A percentile compares a stretch with the other conserved stretches of the same genome.
Evolutionary conservation across 2,888 invertebrate genomes (phyloP).

Genomic region (Temnothorax unifasciatus): DNA sequence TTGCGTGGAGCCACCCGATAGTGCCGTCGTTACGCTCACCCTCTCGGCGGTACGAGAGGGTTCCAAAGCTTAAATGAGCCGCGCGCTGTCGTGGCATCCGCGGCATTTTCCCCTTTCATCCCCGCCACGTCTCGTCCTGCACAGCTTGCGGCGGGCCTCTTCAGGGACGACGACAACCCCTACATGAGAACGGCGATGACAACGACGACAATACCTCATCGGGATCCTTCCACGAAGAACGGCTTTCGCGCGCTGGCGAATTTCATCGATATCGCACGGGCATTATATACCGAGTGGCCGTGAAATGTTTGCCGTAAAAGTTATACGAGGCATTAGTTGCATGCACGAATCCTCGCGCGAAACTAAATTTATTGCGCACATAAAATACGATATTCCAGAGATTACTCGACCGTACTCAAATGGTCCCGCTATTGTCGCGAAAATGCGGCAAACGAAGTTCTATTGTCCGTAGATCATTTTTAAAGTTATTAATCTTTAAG

Average conservation of each 20-base stretch:
- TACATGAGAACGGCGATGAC: conserved; percentile 38
- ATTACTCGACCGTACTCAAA: neutral
- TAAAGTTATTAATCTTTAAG: neutral
- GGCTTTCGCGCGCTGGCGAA: conserved; percentile 45
- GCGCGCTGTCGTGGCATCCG: conserved; percentile 65
- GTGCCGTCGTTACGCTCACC: conserved; percentile 26
- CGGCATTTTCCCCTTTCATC: conserved; percentile 44
- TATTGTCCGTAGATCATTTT: neutral
- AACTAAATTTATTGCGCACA: neutral
- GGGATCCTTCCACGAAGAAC: conserved; percentile 41
- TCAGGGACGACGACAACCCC: conserved; percentile 43
- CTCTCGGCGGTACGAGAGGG: conserved; percentile 34
- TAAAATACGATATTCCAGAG: conserved; percentile 21
- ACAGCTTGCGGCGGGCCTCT: conserved; percentile 48
- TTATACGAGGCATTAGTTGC: conserved; percentile 17
- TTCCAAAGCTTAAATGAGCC: conserved; percentile 67
- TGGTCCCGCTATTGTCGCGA: neutral
- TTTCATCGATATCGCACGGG: conserved; percentile 44
- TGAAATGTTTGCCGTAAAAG: conserved; percentile 43
- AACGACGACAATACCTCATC: conserved; percentile 52
- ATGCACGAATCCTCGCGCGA: conserved; percentile 6
- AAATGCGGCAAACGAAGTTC: neutral
- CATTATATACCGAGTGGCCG: conserved; percentile 26
- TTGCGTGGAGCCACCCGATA: conserved; percentile 30
- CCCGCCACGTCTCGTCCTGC: conserved; percentile 15